Percentiles rank a stretch among this genome's conserved stretches.
phyloP scores from a whole-genome alignment of 1,140 invertebrate genomes.

The Cotesia vestalis region DNA sequence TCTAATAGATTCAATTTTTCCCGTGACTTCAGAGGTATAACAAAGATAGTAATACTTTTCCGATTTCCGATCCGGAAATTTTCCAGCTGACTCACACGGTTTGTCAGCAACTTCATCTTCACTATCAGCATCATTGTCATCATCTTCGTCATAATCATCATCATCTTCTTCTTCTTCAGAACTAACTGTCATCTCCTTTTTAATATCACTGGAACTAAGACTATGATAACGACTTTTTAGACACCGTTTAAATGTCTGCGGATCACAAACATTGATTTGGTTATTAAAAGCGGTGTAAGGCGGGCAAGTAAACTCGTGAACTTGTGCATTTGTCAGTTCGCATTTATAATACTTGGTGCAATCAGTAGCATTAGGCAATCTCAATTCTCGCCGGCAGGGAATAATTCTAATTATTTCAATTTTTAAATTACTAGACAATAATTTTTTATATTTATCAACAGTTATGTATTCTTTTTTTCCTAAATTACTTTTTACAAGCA shows the following conservation, averaged over 20 bases:
- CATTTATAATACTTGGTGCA: conserved; percentile 67
- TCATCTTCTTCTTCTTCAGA: too few species aligned
- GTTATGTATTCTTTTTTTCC: conserved; percentile 51
- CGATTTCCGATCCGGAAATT: conserved; percentile 49
- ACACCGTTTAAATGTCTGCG: conserved; percentile 55
- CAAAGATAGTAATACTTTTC: conserved; percentile 56
- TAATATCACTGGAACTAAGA: not conserved
- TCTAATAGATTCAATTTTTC: conserved; percentile 45
- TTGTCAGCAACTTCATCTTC: conserved; percentile 24
- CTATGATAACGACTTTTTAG: conserved; percentile 32
- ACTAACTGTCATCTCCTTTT: too few species aligned
- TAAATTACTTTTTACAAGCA: conserved; percentile 46
- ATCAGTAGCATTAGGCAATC: conserved; percentile 64
- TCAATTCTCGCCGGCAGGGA: conserved; percentile 60
- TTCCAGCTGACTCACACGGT: conserved; percentile 49
- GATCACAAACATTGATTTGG: conserved; percentile 62
- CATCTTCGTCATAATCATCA: too few species aligned
- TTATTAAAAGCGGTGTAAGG: conserved; percentile 64
- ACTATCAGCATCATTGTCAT: too few species aligned
- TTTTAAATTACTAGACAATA: conserved; percentile 39
- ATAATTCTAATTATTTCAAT: conserved; percentile 55
- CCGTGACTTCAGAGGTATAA: conserved; percentile 38
- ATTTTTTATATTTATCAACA: conserved; percentile 42
- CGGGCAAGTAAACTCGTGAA: conserved; percentile 64
- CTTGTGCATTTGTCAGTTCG: conserved; percentile 58